phyloP scores from a whole-genome alignment of 2,113 vertebrate genomes.

The Syngnathus floridae region DNA sequence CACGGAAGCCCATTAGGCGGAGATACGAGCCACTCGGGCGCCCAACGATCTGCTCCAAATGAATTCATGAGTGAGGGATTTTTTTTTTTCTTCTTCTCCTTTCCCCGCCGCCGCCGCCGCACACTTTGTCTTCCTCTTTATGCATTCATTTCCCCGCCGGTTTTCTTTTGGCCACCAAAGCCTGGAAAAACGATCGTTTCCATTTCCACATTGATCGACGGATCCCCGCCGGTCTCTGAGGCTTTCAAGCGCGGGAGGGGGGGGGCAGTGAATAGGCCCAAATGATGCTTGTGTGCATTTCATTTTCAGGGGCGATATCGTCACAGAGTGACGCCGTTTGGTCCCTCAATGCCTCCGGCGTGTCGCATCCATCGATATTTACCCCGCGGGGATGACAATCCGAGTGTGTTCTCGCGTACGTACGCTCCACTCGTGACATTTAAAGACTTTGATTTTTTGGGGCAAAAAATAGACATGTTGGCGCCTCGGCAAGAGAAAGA shows the following conservation, averaged over 20 bases:
- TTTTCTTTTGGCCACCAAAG: conserved; percentile 20
- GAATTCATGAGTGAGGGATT: conserved; percentile 26
- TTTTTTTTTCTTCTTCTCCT: background rate
- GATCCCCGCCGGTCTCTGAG: background rate
- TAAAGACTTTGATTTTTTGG: background rate
- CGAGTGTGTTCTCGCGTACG: background rate
- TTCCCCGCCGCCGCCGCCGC: no score
- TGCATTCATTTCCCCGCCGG: conserved; percentile 21
- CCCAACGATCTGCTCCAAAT: conserved; percentile 16
- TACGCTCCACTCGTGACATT: background rate
- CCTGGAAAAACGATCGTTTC: conserved; percentile 24
- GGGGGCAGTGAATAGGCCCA: background rate
- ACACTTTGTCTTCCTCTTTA: background rate
- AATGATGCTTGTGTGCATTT: conserved; percentile 13
- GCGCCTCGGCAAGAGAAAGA: background rate
- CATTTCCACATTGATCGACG: conserved; percentile 29
- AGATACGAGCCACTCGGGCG: background rate
- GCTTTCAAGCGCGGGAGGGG: conserved; percentile 3
- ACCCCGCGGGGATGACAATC: background rate
- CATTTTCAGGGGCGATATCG: background rate
- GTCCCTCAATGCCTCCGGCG: background rate
- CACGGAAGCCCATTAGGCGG: conserved; percentile 28
- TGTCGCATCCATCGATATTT: background rate
- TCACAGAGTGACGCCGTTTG: background rate
- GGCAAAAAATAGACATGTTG: background rate